These are phyloP conservation scores for Atethmia centrago DNA, from an alignment of 2,888 invertebrate species.

Conservation along the genomic window DNA sequence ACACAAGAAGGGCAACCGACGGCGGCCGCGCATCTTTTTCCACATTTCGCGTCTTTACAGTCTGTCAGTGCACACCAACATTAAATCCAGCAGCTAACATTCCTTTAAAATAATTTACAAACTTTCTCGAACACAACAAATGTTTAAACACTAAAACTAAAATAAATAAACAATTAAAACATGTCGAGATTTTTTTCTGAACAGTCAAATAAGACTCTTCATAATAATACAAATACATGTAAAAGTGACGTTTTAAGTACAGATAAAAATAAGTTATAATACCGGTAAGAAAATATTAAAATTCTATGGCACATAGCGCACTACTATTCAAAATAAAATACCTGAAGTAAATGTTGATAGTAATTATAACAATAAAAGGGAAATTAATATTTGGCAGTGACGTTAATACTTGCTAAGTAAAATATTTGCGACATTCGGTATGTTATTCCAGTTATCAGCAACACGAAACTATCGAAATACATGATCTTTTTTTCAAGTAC, in stretches of 20 bases:
- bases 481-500: background rate
- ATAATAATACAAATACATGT: conserved; percentile 19
- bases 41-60: background rate
- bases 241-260: conserved; percentile 37
- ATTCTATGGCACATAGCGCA: conserved; percentile 33
- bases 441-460: background rate
- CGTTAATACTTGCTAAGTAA: background rate
- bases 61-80: conserved; percentile 24
- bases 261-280: conserved; percentile 27
- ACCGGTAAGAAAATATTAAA: conserved; percentile 7
- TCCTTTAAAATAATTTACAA: conserved; percentile 24
- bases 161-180: conserved; percentile 23
- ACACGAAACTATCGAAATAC: background rate
- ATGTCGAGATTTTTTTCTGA: conserved; percentile 34
- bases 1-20: background rate
- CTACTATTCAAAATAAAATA: conserved; percentile 2
- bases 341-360: background rate
- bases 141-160: conserved; percentile 27
- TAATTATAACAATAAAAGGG: conserved; percentile 2
- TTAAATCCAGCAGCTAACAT: conserved; percentile 20
- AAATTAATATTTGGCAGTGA: conserved; percentile 25
- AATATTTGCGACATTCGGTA: background rate
- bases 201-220: conserved; percentile 6
- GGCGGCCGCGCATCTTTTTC: background rate
- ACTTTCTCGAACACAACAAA: conserved; percentile 18